Base-by-base conservation (phyloP, 2,888 invertebrate genomes). In the Metacarcinus magister region DNA sequence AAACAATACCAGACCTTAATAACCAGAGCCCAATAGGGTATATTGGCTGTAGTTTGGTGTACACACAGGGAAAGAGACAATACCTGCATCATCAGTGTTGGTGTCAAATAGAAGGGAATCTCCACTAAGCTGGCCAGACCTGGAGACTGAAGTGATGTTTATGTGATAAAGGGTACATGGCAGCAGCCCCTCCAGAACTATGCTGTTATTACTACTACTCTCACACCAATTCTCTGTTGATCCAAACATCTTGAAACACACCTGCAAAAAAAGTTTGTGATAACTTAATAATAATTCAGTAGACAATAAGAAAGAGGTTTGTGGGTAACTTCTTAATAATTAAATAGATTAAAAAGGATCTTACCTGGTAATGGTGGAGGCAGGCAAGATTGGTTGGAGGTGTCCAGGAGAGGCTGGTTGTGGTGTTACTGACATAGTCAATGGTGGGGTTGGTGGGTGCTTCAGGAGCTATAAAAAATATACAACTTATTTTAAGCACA, bases 1-100 rank as follows among this genome's bases (percentile, higher is more conserved):
- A 28, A 82, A 10, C 28, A 82, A 28, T n/a, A 82, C 23, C 23
- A 19, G 60, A 60, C 60, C 16, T 60, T 60, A 60, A 23, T 44
- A 91, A 91, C 8, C 2, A 87, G 10, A 39, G 39, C 10, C 16
- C 8, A 0, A 16, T 32, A 87, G 32, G 39, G 32, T 19, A 87
- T 87, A 13, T 87, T 32, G 39, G 13, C 5, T 39, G 10, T 16
- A 39, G 32, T 2, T n/a, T 87, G 39, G 32, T n/a, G n/a, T 3
- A 39, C 10, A 60, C 19, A 28, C n/a, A 82, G 13, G 28, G n/a
- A n/a, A 32, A 28, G 75, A 82, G n/a, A 39, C 32, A 10, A 19
- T 87, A 95, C 95, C 95, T 48, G 95, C 95, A 39, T 95, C 95
- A 54, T 95, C 87, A 13, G 95, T 95, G 93, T 95, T 95, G 82